Conservation (phyloP, 2,888 invertebrate genomes). For the Idaea biselata region DNA sequence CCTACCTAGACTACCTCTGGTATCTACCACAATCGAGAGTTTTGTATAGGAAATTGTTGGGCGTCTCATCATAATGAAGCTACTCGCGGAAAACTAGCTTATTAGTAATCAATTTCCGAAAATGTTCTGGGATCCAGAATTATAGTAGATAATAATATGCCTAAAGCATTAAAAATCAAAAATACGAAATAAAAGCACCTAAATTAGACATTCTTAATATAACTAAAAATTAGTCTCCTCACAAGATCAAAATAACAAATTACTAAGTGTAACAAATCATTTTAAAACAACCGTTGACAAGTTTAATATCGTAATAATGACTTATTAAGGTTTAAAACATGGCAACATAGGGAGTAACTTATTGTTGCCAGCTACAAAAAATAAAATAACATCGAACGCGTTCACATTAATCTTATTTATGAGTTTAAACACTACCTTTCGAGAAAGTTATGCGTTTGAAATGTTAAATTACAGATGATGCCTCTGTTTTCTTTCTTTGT, state of each 20-base stretch:
- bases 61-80: too few relatives aligned
- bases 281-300: conserved; percentile 38
- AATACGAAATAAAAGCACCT: too few relatives aligned
- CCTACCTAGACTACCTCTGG: too few relatives aligned
- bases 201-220: too few relatives aligned
- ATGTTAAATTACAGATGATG: neutral
- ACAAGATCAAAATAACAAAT: neutral
- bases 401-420: conserved; percentile 1
- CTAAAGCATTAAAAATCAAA: too few relatives aligned
- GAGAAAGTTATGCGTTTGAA: neutral
- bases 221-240: too few relatives aligned
- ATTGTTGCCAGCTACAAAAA: conserved; percentile 35
- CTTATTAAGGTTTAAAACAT: conserved; percentile 40
- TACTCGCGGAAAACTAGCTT: too few relatives aligned
- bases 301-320: conserved; percentile 40
- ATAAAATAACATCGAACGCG: conserved; percentile 26
- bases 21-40: too few relatives aligned
- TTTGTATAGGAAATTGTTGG: too few relatives aligned
- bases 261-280: neutral
- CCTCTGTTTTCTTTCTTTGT: neutral
- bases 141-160: too few relatives aligned
- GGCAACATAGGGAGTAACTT: conserved; percentile 41
- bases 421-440: neutral
- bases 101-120: too few relatives aligned
- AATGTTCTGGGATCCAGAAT: too few relatives aligned